Conservation (phyloP, 2,888 invertebrate species). For the Ophion ellenae region DNA sequence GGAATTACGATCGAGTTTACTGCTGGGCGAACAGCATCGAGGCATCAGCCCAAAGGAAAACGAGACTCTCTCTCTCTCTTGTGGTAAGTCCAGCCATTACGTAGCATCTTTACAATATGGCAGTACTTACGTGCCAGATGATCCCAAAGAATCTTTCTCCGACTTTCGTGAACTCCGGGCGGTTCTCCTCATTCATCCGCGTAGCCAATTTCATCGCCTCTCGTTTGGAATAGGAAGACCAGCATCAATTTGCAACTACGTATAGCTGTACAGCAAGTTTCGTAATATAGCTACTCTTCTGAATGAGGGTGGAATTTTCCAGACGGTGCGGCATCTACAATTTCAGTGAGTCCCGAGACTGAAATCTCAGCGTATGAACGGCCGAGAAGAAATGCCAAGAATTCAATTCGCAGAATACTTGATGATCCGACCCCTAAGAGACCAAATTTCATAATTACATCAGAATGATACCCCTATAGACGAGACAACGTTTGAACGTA, state of each 20-base stretch:
- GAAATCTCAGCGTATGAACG: constrained; percentile 42
- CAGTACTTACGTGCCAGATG: constrained; percentile 25
- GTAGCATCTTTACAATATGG: constrained; percentile 27
- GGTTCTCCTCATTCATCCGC: constrained; percentile 52
- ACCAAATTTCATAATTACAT: background rate
- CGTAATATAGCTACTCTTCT: background rate
- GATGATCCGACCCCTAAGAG: background rate
- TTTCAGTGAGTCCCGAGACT: constrained; percentile 6
- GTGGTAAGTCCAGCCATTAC: constrained; percentile 24
- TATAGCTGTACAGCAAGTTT: constrained; percentile 21
- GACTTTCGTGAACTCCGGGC: constrained; percentile 36
- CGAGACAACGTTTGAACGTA: background rate
- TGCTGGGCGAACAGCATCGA: constrained; percentile 36
- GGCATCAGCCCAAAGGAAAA: constrained; percentile 40
- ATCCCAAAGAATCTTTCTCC: constrained; percentile 48
- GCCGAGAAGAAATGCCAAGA: constrained; percentile 6
- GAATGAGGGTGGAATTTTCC: constrained; percentile 17
- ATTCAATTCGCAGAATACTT: background rate
- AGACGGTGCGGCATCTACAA: background rate
- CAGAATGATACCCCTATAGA: background rate
- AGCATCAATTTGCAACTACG: constrained; percentile 42
- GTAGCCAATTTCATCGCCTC: constrained; percentile 58
- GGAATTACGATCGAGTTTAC: constrained; percentile 70
- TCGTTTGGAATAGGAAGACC: constrained; percentile 60
- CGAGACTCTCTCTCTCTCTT: constrained; percentile 32